Base-by-base conservation (phyloP, 2,797 vertebrate genomes). In the Crenichthys baileyi region DNA sequence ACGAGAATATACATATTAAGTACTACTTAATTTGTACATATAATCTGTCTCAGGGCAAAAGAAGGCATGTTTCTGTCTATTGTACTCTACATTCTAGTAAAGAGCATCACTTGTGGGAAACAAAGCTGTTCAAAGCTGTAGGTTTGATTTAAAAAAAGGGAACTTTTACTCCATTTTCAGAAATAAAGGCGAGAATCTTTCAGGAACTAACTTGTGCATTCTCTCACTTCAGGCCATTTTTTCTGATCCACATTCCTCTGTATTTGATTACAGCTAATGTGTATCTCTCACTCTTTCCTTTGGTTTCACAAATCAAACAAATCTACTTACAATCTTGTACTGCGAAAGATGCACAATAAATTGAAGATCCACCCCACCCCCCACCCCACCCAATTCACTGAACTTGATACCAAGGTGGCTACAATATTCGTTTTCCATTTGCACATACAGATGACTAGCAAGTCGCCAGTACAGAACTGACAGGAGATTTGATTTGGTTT, bases 231-330 rank as follows among this genome's bases (percentile, higher is more conserved):
- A 12, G 67, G 60, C 61, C 71, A 75, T 76, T 83, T 36, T 46
- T 67, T 72, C 50, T 82, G 60, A 83, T 83, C 67, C 16, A 73
- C 82, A 92, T 89, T 91, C 86, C 83, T 88, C 77, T 75, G 77
- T 36, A 75, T 89, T 78, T 80, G 73, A 82, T 90, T 83, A 75
- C 72, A 36, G 77, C 75, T 44, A 76, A 88, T 89, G 81, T 88
- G 90, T 81, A 85, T 89, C 84, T 75, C 75, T 58, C 63, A n/a
- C 60, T 85, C 76, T 20, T 56, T 82, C 81, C 18, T 84, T 53
- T 16, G 77, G 77, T 63, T 77, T 53, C 70, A 56, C 63, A 87
- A 88, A 76, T 80, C 71, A 85, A 79, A 84, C 77, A 85, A 88
- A 3, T 71, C 55, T 65, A 80, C 72, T 83, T 74, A 46, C 56